Evolutionary conservation across 2,797 vertebrate genomes (phyloP), one percentile per base, ranked within the genome.

Genomic region (Oryzias dopingdopingensis): DNA sequence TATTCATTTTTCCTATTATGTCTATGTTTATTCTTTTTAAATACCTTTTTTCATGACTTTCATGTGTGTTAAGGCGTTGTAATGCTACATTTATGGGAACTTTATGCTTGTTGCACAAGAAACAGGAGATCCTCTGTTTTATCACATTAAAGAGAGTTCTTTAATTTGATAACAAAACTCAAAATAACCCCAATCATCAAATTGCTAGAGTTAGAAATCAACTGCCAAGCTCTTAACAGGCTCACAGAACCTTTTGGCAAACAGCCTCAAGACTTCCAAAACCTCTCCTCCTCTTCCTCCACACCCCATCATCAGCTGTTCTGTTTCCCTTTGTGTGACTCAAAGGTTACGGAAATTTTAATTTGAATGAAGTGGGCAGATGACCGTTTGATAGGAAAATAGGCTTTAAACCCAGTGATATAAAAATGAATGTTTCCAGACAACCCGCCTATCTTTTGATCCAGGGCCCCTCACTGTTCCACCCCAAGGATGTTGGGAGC

Each of bases 101-200:
- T 59, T 56, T 64, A 14, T 23, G 42, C 49, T 16, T 26, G 62
- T 84, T 86, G 41, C 53, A 4, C 42, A 79, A 80, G 59, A 59
- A 37, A 48, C 16, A 43, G 22, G 24, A 26, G 42, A 26, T 42
- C 10, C 44, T 53, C 56, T 43, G 32, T 37, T 41, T 8, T 20
- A 8, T 22, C 12, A 18, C 49, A 43, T 22, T 24, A 16, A 22
- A 55, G 44, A 3, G 7, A 49, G 1, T 53, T 37, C 14, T 3
- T 22, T 47, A 54, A 47, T 42, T 4, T 15, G n/a, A 42, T 12
- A 1, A 49, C n/a, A 29, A 26, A 24, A 56, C 6, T 24, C 0
- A 51, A 42, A 52, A 16, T 16, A 46, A 44, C 46, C 20, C 26
- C 2, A 23, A 54, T 43, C 22, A 50, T 10, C 15, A 55, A 32